Base-by-base conservation (phyloP, 2,888 invertebrate genomes). In the Machimus atricapillus region DNA sequence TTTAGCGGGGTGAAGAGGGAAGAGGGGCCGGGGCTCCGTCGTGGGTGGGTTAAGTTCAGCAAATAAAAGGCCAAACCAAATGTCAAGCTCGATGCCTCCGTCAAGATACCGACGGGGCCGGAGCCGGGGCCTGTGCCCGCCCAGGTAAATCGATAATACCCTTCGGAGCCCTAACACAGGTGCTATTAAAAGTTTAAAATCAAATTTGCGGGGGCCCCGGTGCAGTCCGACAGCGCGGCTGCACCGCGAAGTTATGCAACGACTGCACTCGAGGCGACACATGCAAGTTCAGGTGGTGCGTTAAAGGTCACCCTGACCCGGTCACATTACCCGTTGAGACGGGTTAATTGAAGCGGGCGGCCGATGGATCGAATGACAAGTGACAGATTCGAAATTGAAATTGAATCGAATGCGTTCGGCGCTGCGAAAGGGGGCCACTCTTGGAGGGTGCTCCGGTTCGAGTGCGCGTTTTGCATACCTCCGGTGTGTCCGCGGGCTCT, bases 131-230 rank as follows among this genome's bases (percentile, higher is more conserved):
- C 40, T 86, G 81, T 43, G n/a, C 40, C 58, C 78, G 81, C 56
- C 78, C 87, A 77, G 74, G 83, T 86, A 86, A 86, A 81, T 86
- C 87, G 86, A 87, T 87, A 86, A 87, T 87, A 86, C 86, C 77
- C 85, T 40, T 73, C 66, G 83, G 16, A 40, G 66, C 40, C 83
- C 83, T 73, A 81, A 83, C 83, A 83, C 86, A 87, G 87, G 87
- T 87, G 87, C 86, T 86, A 87, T 86, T 66, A 66, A 66, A 66
- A 66, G 66, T 66, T 66, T 66, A 9, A 66, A 66, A 66, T 66
- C 27, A 27, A 66, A 66, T 66, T 66, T 27, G n/a, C 56, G n/a
- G 27, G 23, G 16, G 0, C 81, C 1, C 27, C 58, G 31, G 56
- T 81, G 56, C 81, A n/a, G 79, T 46, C 40, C 79, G 27, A 23